Base-by-base conservation (phyloP, 2,888 invertebrate species). In the Hydroisotoma schaefferi region DNA sequence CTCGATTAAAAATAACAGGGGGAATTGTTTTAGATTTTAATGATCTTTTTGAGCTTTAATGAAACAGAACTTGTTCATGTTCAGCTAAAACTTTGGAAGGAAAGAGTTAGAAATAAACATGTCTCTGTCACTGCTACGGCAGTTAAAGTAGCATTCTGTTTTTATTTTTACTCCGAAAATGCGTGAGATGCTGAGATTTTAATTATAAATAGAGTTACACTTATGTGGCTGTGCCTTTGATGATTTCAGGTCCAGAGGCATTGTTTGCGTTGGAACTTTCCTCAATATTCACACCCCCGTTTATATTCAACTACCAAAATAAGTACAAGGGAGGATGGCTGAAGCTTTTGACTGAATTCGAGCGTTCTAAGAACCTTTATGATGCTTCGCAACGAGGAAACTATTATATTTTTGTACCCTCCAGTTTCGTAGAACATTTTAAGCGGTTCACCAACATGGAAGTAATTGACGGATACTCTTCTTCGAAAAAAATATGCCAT, bases 261-360 rank as follows among this genome's bases (percentile, higher is more conserved):
- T 46, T 65, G 15, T 70, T 70, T 57, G 70, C 67, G 49, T 53
- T 59, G n/a, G 61, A 64, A 20, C 61, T 70, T 6, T 60, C 65
- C 18, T 40, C 61, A 37, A 59, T 68, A 18, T 70, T 72, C 40
- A 65, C 69, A 22, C 67, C 67, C 8, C 63, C 66, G 8, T 72
- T 65, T 49, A 69, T 72, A 49, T 63, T 70, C 46, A 69, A 69
- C 56, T 72, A 70, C 57, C 67, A 70, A 53, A 66, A 65, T 23
- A 67, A 69, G 55, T 70, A 68, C 48, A 65, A 67, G 49, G 70
- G 70, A 29, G 69, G 69, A 8, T 72, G 72, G 72, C 63, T 72
- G 18, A 65, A 70, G 47, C 48, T 72, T 26, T 62, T 67, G 62
- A 68, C 60, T 60, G 68, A 66, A 61, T 70, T 68, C 51, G 70